These are phyloP conservation scores for Corynorhinus townsendii DNA, from an alignment of 2,113 vertebrate species.

Conservation along the genomic window DNA sequence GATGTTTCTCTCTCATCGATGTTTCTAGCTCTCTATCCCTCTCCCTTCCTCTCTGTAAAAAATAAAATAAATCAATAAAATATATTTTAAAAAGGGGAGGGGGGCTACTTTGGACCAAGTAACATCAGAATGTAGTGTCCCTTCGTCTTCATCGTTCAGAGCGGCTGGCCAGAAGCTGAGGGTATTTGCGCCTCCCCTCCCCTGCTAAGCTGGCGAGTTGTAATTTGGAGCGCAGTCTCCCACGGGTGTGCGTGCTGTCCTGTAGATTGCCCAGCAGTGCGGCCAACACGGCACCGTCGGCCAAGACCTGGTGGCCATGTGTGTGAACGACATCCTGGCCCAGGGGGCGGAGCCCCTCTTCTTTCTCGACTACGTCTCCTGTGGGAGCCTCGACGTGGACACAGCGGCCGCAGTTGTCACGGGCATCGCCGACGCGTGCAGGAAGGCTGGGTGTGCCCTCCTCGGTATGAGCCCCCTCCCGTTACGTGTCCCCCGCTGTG, in stretches of 20 bases:
- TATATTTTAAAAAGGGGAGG: too few species aligned
- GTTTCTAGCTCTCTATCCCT: too few species aligned
- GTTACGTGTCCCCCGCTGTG: rapidly evolving
- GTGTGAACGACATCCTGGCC: slow-evolving; percentile 94
- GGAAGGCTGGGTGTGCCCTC: slow-evolving; percentile 90
- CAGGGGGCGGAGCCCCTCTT: slow-evolving; percentile 97
- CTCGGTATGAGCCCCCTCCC: slow-evolving; percentile 83
- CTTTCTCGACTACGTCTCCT: slow-evolving; percentile 98
- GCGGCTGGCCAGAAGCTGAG: not conserved
- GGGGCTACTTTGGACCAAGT: not conserved
- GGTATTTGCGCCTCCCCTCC: not conserved
- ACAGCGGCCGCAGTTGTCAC: slow-evolving; percentile 85
- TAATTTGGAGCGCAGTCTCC: not conserved
- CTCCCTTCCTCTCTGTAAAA: too few species aligned
- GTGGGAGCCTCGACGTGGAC: slow-evolving; percentile 90
- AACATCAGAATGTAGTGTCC: not conserved
- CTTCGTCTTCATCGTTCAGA: not conserved
- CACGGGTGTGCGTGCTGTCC: not conserved
- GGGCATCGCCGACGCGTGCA: slow-evolving; percentile 90
- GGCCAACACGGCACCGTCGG: slow-evolving; percentile 88
- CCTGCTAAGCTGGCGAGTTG: not conserved
- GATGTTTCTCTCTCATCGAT: too few species aligned
- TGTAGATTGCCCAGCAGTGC: slow-evolving; percentile 91
- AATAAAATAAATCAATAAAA: too few species aligned
- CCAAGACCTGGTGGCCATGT: slow-evolving; percentile 98